Conservation (phyloP, 2,797 vertebrate species). For the Enteromius fasciolatus region DNA sequence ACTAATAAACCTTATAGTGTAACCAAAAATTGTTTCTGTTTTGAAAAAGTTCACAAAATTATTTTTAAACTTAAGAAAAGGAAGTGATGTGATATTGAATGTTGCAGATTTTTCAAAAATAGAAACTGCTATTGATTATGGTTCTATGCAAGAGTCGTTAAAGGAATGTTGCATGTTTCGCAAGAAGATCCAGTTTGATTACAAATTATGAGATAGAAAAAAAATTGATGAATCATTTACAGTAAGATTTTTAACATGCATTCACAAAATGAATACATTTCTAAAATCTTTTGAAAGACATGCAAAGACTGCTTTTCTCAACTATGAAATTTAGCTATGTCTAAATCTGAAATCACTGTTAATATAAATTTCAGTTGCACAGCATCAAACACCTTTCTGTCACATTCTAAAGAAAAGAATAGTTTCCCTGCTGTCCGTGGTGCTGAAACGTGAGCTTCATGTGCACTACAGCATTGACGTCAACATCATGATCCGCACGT, state of each 20-base stretch:
- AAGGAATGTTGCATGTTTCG: not conserved
- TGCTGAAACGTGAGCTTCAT: not conserved
- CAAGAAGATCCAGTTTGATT: not conserved
- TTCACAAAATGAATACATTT: not conserved
- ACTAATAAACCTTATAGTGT: too few relatives aligned
- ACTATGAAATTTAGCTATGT: not conserved
- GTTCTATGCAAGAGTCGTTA: not conserved
- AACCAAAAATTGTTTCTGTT: too few relatives aligned
- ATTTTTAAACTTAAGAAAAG: not conserved
- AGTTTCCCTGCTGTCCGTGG: not conserved
- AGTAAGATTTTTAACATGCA: not conserved
- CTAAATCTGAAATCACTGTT: not conserved
- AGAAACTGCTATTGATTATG: not conserved
- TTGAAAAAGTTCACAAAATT: too few relatives aligned
- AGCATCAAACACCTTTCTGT: not conserved
- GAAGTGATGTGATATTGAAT: not conserved
- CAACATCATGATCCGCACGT: not conserved
- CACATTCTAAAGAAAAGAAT: not conserved
- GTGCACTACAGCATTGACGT: not conserved
- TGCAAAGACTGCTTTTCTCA: not conserved
- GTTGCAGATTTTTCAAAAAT: not conserved
- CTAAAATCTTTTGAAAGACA: not conserved
- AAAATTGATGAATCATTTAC: not conserved
- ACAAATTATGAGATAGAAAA: not conserved
- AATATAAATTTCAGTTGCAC: not conserved